Conservation (phyloP, 23 tunicate genomes). For the Ascidia mentula region DNA sequence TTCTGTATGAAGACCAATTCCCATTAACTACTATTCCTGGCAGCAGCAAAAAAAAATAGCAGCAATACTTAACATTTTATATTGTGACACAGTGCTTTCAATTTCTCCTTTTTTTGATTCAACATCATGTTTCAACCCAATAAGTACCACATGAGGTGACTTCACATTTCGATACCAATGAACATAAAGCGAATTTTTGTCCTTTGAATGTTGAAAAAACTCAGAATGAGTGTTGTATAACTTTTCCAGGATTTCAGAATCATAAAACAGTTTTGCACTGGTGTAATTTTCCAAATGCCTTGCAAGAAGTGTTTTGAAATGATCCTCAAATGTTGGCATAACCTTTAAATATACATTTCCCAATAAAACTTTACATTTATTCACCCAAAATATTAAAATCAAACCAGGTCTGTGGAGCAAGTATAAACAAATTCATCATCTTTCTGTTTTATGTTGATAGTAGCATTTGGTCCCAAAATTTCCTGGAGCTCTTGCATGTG, state of each 20-base stretch:
- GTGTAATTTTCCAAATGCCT: neutral
- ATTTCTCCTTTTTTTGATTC: neutral
- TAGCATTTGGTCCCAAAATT: neutral
- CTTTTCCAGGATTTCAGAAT: neutral
- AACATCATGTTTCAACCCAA: neutral
- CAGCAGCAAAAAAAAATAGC: too few relatives aligned
- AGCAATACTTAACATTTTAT: too few relatives aligned
- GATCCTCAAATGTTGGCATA: neutral
- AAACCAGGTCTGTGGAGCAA: neutral
- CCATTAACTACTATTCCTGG: too few relatives aligned
- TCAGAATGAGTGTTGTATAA: neutral
- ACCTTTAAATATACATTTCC: neutral
- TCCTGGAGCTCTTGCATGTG: neutral
- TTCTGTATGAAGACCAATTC: too few relatives aligned
- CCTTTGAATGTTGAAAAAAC: neutral
- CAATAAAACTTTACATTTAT: too few relatives aligned
- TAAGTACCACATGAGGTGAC: neutral
- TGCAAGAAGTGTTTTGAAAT: neutral
- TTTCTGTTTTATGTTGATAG: neutral
- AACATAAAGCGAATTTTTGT: neutral
- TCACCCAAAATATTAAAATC: neutral
- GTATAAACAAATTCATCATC: neutral
- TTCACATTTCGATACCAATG: neutral
- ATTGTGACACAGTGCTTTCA: neutral
- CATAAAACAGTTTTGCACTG: neutral